Evolutionary conservation across 2,888 invertebrate species (phyloP).

Genomic region (Empis livida): DNA sequence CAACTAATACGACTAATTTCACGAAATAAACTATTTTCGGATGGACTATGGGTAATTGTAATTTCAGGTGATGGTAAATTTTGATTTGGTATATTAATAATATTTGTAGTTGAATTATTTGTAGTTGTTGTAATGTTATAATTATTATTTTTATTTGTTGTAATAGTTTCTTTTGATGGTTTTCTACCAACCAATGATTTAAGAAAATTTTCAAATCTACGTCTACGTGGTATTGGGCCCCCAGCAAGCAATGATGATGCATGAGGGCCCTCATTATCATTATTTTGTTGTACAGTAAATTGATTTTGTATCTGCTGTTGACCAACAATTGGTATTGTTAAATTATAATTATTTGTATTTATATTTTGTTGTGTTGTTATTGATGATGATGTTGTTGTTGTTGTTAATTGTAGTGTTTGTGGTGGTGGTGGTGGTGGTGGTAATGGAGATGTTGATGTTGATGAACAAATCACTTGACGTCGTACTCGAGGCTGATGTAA

Average conservation of each 20-base stretch:
- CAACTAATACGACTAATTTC: neutral
- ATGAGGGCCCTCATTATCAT: slow-evolving; percentile 22
- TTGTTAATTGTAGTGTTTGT: slow-evolving; percentile 8
- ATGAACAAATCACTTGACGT: slow-evolving; percentile 9
- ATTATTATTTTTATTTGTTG: neutral
- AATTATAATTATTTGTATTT: neutral
- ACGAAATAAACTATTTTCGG: slow-evolving; percentile 17
- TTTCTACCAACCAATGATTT: slow-evolving; percentile 34
- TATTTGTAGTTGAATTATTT: neutral
- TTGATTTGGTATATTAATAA: slow-evolving; percentile 9
- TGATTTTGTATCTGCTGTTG: neutral
- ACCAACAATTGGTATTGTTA: neutral
- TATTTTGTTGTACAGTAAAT: slow-evolving; percentile 8
- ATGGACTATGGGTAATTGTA: slow-evolving; percentile 31
- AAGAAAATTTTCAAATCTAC: slow-evolving; percentile 33
- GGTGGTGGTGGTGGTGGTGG: slow-evolving; percentile 8
- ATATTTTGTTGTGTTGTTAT: slow-evolving; percentile 11
- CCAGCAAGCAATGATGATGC: slow-evolving; percentile 21
- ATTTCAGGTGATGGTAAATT: slow-evolving; percentile 32
- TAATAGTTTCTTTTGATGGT: slow-evolving; percentile 15
- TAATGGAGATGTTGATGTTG: slow-evolving; percentile 8
- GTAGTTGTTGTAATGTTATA: neutral
- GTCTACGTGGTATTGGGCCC: slow-evolving; percentile 30
- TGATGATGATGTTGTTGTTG: slow-evolving; percentile 9
- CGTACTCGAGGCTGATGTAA: slow-evolving; percentile 14